Percentiles rank a stretch among this genome's conserved stretches.
Conservation (phyloP, 1,140 invertebrate genomes). For the Galendromus occidentalis region DNA sequence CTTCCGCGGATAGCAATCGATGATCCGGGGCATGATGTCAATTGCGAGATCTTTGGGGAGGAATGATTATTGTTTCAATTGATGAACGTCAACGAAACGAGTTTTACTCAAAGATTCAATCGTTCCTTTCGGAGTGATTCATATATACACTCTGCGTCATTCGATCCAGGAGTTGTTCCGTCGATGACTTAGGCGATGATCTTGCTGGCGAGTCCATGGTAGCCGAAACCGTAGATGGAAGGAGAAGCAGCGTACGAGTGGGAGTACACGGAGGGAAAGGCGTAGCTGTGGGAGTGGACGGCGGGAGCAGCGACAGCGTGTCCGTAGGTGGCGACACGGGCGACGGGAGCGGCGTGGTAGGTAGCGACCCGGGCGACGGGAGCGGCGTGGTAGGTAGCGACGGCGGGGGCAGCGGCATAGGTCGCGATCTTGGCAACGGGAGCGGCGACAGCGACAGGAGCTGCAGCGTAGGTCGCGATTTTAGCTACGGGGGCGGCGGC, state of each 20-base stretch:
- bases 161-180: no score
- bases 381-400: neutral
- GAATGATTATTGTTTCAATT: no score
- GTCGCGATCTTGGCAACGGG: neutral
- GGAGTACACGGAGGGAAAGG: neutral
- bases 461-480: neutral
- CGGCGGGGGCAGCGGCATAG: neutral
- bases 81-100: no score
- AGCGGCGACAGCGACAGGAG: neutral
- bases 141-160: no score
- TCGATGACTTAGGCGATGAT: no score
- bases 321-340: neutral
- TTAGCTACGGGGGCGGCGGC: neutral
- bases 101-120: no score
- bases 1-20: no score
- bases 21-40: no score
- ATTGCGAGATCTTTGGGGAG: no score
- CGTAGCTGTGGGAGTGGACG: neutral
- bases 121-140: no score
- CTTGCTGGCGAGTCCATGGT: neutral
- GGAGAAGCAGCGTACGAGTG: neutral
- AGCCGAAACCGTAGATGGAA: conserved; percentile 9
- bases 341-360: neutral
- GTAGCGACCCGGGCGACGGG: neutral
- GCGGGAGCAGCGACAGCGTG: neutral